phyloP scores from a whole-genome alignment of 2,888 invertebrate genomes.

The Rapana venosa region DNA sequence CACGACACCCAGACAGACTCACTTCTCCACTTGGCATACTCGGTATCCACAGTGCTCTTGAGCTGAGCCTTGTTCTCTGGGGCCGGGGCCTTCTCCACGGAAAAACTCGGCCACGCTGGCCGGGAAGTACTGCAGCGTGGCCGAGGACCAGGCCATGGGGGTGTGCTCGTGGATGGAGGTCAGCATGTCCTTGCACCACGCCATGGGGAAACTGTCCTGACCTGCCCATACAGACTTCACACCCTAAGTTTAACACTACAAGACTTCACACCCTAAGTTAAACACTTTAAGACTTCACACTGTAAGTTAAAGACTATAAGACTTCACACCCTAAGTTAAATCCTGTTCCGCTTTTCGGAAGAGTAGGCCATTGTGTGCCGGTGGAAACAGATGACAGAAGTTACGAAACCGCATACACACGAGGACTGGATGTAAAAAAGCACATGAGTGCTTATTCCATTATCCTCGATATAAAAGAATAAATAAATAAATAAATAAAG shows the following conservation, averaged over 20 bases:
- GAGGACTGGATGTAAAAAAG: too few relatives aligned
- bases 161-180: slow-evolving; percentile 94
- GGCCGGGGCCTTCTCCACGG: slow-evolving; percentile 64
- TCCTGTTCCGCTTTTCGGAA: too few relatives aligned
- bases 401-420: too few relatives aligned
- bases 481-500: too few relatives aligned
- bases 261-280: too few relatives aligned
- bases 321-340: too few relatives aligned
- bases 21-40: slow-evolving; percentile 93
- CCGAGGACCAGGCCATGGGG: slow-evolving; percentile 96
- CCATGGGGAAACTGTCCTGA: slow-evolving; percentile 83
- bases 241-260: not conserved
- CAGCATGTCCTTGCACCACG: slow-evolving; percentile 94
- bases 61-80: slow-evolving; percentile 92
- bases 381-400: too few relatives aligned
- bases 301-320: too few relatives aligned
- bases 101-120: slow-evolving; percentile 93
- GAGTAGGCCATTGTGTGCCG: too few relatives aligned
- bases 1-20: slow-evolving; percentile 49
- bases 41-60: slow-evolving; percentile 83
- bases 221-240: slow-evolving; percentile 71
- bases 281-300: too few relatives aligned
- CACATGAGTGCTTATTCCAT: too few relatives aligned
- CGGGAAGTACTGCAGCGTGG: slow-evolving; percentile 94
- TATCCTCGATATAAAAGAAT: too few relatives aligned